Base-by-base conservation (phyloP, 2,797 vertebrate species). In the Oryzias dopingdopingensis region DNA sequence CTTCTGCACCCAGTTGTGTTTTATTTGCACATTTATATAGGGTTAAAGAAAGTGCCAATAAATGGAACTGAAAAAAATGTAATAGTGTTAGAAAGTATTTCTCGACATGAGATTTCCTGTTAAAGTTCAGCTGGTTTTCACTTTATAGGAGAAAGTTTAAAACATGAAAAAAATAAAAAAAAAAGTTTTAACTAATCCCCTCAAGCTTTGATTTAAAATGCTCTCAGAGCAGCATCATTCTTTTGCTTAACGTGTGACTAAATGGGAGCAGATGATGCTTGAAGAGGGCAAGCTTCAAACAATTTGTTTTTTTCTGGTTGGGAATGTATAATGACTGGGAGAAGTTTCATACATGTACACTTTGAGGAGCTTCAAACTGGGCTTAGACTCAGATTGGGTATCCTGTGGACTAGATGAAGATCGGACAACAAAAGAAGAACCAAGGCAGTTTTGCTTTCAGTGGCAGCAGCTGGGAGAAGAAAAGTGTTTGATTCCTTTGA, bases 401-500 rank as follows among this genome's bases (percentile, higher is more conserved):
- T 56, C 60, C 65, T 43, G 63, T 43, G 43, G 54, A 54, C 55
- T 59, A 52, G 40, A 67, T 26, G 16, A 20, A 62, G 70, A 77
- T 26, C 41, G 75, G 64, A 45, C 62, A 60, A 59, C 58, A 55
- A 65, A 53, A 76, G 49, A 59, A 72, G 80, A 69, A 54, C 71
- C 23, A 17, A 80, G 76, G 77, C 68, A 59, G 76, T 72, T 81
- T 72, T 65, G 77, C 74, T 70, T 24, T 77, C 60, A 17, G 64
- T 56, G 79, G 77, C 45, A 57, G 56, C 69, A 74, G 74, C 70
- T 13, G 52, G 69, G 65, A 74, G 72, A 79, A 48, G 71, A 77
- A 52, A 46, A 2, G 60, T 14, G 71, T 88, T 87, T 88, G 86
- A 89, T 89, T 79, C 84, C 74, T 47, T 59, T 13, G 43, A 78